Evolutionary conservation across 1,140 invertebrate genomes (phyloP), one percentile per base, ranked within the genome.

Genomic region (Musca domestica): DNA sequence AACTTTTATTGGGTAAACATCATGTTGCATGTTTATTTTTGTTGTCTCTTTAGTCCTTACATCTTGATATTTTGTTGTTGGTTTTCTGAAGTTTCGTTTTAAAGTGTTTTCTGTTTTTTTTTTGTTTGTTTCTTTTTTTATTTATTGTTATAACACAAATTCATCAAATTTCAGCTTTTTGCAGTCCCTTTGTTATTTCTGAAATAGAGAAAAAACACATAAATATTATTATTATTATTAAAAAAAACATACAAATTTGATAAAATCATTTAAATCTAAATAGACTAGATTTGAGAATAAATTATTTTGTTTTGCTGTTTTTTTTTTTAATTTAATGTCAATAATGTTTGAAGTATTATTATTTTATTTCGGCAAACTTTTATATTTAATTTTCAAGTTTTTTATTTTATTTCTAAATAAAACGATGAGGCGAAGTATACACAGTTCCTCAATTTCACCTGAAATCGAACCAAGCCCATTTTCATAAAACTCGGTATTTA

Each of bases 101-200:
- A 9, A 25, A 51, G 17, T 17, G 47, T 17, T 63, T 22, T 17
- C 52, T 69, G 69, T 71, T 67, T 72, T 77, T 74, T 74, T 74
- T 74, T 73, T 74, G 73, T 78, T 76, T 73, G 71, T 75, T 79
- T 77, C 34, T 41, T 72, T 41, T 72, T 77, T 74, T 74, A 74
- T 75, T 71, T 74, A 74, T 76, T 74, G 73, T 74, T 79, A 76
- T 79, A 54, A 71, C 71, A 76, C 71, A 74, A 73, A 75, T 77
- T 77, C 63, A 74, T 71, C 76, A 76, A 77, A 78, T 80, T 80
- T 80, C 78, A 80, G 78, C 78, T 80, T 76, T 80, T 80, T 76
- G 80, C 76, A 68, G 76, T 70, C 71, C 76, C 78, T 80, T 80
- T 80, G 76, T 78, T 78, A 75, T 77, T 80, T 76, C 12, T 76